phyloP scores from a whole-genome alignment of 2,797 vertebrate species.

The Neosilurus mollespiculum region DNA sequence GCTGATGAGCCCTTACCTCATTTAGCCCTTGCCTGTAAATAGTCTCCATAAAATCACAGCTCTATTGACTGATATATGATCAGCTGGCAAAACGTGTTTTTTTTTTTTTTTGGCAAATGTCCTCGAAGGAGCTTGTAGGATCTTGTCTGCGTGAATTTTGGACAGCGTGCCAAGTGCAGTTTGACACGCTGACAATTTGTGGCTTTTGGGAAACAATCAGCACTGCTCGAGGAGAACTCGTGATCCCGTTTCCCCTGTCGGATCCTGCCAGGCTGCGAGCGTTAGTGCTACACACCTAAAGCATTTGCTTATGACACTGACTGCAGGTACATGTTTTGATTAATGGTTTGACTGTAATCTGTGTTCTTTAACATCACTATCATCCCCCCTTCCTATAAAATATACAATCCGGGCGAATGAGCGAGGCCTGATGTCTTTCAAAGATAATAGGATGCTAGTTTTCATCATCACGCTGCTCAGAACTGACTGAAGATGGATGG shows the following conservation, averaged over 20 bases:
- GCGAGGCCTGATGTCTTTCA: background rate
- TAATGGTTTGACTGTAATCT: conserved; percentile 16
- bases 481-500: background rate
- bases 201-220: conserved; percentile 42
- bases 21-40: conserved; percentile 5
- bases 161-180: conserved; percentile 36
- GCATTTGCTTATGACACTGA: background rate
- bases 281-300: conserved; percentile 5
- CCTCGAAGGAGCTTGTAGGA: conserved; percentile 30
- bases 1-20: background rate
- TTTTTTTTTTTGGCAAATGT: conserved; percentile 1
- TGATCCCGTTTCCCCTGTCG: conserved; percentile 23
- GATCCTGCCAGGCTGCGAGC: conserved; percentile 20
- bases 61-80: conserved; percentile 16
- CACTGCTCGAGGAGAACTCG: conserved; percentile 11
- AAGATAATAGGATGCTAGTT: background rate
- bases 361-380: background rate
- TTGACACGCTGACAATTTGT: conserved; percentile 49
- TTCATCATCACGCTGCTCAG: background rate
- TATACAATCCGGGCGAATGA: background rate
- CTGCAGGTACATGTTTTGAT: conserved; percentile 26
- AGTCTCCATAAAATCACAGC: background rate
- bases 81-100: background rate
- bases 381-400: background rate
- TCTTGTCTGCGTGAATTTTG: conserved; percentile 24